A percentile compares a stretch with the other conserved stretches of the same genome.
Conservation (phyloP, 1,140 invertebrate species). For the Mercenaria mercenaria region DNA sequence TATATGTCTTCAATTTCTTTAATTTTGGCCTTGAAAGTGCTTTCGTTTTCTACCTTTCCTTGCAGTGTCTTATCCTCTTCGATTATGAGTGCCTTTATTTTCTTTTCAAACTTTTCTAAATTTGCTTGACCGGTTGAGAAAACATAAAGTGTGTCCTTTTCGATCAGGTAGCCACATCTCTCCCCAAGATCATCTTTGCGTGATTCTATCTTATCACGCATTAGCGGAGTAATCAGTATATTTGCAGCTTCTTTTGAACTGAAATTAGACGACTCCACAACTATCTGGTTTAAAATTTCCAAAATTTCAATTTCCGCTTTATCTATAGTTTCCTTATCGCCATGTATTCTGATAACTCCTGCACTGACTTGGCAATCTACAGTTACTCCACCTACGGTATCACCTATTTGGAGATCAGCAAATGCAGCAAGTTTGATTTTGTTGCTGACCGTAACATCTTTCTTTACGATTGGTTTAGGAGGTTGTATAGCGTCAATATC, state of each 20-base stretch:
- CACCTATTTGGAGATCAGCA: neutral
- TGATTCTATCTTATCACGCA: slow-evolving; percentile 14
- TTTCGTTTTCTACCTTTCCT: slow-evolving; percentile 19
- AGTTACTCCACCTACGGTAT: neutral
- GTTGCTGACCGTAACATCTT: neutral
- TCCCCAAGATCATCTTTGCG: neutral
- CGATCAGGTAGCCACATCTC: neutral
- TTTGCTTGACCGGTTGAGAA: neutral
- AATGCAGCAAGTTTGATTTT: slow-evolving; percentile 13
- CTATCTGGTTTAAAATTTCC: neutral
- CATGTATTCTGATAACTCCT: neutral
- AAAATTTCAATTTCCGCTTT: neutral
- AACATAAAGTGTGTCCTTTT: neutral
- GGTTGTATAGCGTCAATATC: neutral
- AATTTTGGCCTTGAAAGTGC: neutral
- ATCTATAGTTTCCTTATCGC: neutral
- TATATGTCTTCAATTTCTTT: slow-evolving; percentile 14
- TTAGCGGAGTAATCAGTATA: neutral
- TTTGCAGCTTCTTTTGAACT: neutral
- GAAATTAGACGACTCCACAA: neutral
- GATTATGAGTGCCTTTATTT: neutral
- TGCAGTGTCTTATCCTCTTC: neutral
- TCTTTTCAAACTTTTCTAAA: neutral
- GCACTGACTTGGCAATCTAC: neutral
- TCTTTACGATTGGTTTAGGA: neutral